Conservation (phyloP, 2,797 vertebrate species). For the Galago senegalensis region DNA sequence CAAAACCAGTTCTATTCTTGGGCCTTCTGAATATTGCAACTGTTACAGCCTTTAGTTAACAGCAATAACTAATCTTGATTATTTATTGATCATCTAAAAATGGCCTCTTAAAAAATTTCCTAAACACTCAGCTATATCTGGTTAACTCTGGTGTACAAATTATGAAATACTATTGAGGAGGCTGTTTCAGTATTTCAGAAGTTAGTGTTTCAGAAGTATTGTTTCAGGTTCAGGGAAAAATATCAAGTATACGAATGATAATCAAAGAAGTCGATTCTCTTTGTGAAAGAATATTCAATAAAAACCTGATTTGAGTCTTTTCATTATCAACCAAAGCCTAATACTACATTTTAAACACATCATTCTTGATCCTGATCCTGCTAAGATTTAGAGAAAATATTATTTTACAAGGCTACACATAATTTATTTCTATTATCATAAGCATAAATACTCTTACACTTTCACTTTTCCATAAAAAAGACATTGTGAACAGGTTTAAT, state of each 20-base stretch:
- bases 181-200: constrained; percentile 37
- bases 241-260: constrained; percentile 12
- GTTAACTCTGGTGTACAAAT: constrained; percentile 51
- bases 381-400: constrained; percentile 42
- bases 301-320: constrained; percentile 39
- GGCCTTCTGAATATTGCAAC: constrained; percentile 52
- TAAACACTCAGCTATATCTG: constrained; percentile 26
- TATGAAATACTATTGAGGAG: constrained; percentile 36
- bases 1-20: constrained; percentile 65
- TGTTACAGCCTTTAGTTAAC: neutral
- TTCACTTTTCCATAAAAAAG: constrained; percentile 29
- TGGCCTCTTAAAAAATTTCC: constrained; percentile 1
- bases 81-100: constrained; percentile 65
- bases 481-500: constrained; percentile 9
- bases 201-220: neutral
- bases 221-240: constrained; percentile 61
- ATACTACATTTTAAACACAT: constrained; percentile 29
- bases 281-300: constrained; percentile 23
- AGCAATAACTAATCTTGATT: constrained; percentile 45
- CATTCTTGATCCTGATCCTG: neutral
- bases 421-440: constrained; percentile 21
- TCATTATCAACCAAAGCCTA: constrained; percentile 19
- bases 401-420: constrained; percentile 8
- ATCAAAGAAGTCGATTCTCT: constrained; percentile 27
- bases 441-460: neutral